Conservation (phyloP, 2,888 invertebrate species). For the Perizoma affinitatum region DNA sequence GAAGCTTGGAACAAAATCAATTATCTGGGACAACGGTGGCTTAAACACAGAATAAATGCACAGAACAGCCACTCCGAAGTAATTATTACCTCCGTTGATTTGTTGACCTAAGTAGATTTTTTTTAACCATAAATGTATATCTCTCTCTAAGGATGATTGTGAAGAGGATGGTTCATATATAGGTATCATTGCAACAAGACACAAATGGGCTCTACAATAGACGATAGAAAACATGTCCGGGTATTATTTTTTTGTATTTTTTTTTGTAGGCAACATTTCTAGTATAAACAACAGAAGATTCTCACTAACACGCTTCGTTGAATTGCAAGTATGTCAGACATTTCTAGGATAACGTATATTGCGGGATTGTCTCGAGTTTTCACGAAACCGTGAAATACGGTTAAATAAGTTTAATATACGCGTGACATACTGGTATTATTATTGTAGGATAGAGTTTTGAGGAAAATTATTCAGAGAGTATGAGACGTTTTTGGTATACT, state of each 20-base stretch:
- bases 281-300: constrained; percentile 3
- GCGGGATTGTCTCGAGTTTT: constrained; percentile 22
- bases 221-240: no score
- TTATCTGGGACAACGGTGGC: constrained; percentile 23
- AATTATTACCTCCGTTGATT: background rate
- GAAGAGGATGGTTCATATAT: no score
- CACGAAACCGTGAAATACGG: constrained; percentile 23
- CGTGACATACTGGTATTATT: constrained; percentile 18
- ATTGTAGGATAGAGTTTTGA: constrained; percentile 6
- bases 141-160: no score
- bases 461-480: background rate
- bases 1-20: constrained; percentile 29
- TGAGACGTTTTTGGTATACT: no score
- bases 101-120: no score
- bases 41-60: constrained; percentile 20
- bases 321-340: constrained; percentile 15
- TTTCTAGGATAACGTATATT: constrained; percentile 18
- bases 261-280: constrained; percentile 4
- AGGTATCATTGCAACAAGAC: no score
- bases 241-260: no score
- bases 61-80: constrained; percentile 4
- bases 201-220: no score
- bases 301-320: constrained; percentile 6
- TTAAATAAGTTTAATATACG: constrained; percentile 15
- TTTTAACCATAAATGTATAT: no score